phyloP scores from a whole-genome alignment of 2,797 vertebrate species.

The Malacoraja senta region DNA sequence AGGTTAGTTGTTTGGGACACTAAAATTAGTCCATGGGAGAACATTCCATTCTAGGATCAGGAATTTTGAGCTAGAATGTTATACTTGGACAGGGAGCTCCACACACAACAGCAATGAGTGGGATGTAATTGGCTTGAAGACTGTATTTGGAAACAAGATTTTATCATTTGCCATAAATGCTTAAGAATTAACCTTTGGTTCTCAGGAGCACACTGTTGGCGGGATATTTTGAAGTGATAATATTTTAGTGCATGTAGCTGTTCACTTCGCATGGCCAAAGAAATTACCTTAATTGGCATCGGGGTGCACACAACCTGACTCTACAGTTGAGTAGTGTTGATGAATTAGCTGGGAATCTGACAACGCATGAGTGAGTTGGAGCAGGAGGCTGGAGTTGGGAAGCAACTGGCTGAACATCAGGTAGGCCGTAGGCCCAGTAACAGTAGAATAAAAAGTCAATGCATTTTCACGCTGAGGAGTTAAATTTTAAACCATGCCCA shows the following conservation, averaged over 20 bases:
- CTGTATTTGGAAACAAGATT: not conserved
- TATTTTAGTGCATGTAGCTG: not conserved
- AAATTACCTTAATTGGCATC: not conserved
- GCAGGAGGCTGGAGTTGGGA: not conserved
- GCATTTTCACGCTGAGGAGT: not conserved
- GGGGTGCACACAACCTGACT: not conserved
- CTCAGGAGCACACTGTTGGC: not conserved
- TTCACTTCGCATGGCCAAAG: not conserved
- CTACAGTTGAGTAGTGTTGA: not conserved
- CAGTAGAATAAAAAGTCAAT: not conserved
- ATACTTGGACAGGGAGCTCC: not conserved
- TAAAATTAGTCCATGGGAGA: slow-evolving; percentile 5
- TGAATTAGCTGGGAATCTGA: not conserved
- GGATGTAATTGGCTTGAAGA: not conserved
- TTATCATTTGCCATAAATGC: not conserved
- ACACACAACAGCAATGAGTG: not conserved
- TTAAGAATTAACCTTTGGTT: slow-evolving; percentile 6
- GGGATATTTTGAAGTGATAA: not conserved
- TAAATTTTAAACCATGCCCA: not conserved
- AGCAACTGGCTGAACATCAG: not conserved
- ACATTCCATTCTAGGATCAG: slow-evolving; percentile 13
- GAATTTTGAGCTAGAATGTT: slow-evolving; percentile 22
- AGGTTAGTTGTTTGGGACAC: not conserved
- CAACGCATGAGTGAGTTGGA: not conserved
- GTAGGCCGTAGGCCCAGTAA: too few species aligned